Evolutionary conservation across 2,797 vertebrate genomes (phyloP).

Genomic region (Spatula clypeata): DNA sequence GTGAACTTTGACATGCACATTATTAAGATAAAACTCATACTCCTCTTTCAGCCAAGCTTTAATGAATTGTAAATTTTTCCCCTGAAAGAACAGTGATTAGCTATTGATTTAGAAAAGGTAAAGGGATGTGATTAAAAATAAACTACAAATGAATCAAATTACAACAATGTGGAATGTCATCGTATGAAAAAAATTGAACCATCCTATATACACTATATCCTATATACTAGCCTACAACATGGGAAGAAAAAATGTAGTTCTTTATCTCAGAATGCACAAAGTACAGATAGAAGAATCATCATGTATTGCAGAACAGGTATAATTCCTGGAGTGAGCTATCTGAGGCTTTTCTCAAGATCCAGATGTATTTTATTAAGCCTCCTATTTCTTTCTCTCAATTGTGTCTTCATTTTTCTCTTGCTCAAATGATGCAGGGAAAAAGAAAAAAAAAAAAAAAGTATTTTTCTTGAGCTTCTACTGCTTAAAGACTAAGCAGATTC

Average conservation of each 20-base stretch:
- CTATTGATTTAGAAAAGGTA: conserved; percentile 58
- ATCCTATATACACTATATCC: background rate
- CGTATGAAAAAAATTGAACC: background rate
- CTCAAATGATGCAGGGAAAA: background rate
- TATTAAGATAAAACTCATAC: conserved; percentile 48
- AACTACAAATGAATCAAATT: conserved; percentile 1
- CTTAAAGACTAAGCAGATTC: background rate
- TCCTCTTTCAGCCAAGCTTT: background rate
- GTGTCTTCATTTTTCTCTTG: background rate
- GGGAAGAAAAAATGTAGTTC: background rate
- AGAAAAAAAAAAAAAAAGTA: background rate
- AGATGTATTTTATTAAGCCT: conserved; percentile 17
- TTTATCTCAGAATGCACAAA: conserved; percentile 6
- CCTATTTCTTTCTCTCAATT: conserved; percentile 13
- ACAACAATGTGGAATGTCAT: background rate
- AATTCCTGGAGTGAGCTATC: background rate
- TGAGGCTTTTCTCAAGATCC: background rate
- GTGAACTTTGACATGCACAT: conserved; percentile 11
- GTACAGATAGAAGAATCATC: background rate
- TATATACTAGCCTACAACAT: background rate
- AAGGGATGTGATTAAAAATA: conserved; percentile 27
- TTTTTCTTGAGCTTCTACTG: background rate
- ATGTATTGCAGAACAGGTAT: background rate
- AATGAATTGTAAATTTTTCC: conserved; percentile 32
- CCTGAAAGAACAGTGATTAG: conserved; percentile 20